Conservation (phyloP, 2,113 vertebrate genomes). For the Calidris pugnax region DNA sequence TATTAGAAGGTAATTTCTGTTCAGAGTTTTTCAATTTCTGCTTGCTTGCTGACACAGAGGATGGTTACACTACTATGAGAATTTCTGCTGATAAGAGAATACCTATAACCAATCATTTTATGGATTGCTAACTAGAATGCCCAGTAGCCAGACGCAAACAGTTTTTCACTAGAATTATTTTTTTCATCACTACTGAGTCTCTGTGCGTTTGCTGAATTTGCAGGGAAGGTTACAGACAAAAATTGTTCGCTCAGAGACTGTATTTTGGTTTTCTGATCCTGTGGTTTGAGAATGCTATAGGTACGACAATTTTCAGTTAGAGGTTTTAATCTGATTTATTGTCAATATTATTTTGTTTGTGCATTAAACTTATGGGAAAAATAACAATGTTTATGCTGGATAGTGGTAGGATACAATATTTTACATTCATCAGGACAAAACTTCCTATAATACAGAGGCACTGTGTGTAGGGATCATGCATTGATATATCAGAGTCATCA, state of each 20-base stretch:
- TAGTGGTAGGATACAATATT: background rate
- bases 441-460: background rate
- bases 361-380: background rate
- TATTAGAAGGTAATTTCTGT: slow-evolving; percentile 28
- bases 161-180: slow-evolving; percentile 33
- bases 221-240: background rate
- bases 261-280: background rate
- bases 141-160: background rate
- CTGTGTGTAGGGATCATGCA: background rate
- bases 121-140: slow-evolving; percentile 16
- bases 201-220: slow-evolving; percentile 28
- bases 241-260: background rate
- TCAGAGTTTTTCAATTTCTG: slow-evolving; percentile 42
- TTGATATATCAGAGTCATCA: background rate
- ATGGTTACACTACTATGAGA: background rate
- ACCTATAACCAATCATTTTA: background rate
- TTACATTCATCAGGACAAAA: background rate
- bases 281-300: background rate
- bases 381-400: background rate
- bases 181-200: background rate
- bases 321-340: background rate
- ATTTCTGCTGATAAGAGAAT: slow-evolving; percentile 50
- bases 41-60: slow-evolving; percentile 2
- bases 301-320: background rate
- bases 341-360: background rate